Evolutionary conservation across 2,797 vertebrate species (phyloP), one percentile per base, ranked within the genome.

Genomic region (Denticeps clupeoides): DNA sequence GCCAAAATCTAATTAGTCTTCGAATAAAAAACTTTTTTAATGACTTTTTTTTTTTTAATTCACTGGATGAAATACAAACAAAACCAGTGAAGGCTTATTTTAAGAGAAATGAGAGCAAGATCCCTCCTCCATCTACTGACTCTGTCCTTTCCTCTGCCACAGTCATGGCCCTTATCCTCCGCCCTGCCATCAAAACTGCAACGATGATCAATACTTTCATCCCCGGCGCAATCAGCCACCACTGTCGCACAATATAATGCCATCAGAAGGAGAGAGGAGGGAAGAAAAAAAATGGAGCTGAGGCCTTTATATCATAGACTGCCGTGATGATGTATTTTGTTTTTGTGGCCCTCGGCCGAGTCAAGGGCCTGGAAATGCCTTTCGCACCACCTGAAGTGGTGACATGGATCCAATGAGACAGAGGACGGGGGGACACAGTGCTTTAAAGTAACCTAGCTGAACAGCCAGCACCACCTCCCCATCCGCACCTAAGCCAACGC

Each of bases 321-420:
- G 56, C 11, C 53, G 63, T 41, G 65, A 51, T 5, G 15, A 47
- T 29, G 43, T 62, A 68, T 75, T n/a, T n/a, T n/a, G n/a, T n/a
- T n/a, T n/a, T n/a, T n/a, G 26, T 24, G 47, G 51, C 47, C 46
- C 38, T 43, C 21, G 32, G 41, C 24, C 54, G 57, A 53, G 46
- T 54, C 25, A 22, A 12, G 37, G 28, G 41, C 48, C 49, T 53
- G 33, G 19, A 54, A 50, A 54, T 24, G 28, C 51, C 51, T 35
- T 38, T 18, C 16, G 35, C 4, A 19, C 13, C 13, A 28, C 26
- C 82, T 74, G 81, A 83, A 88, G 82, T 82, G 81, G 80, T 89
- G 91, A 94, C 91, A 97, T 75, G 89, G 90, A 95, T 91, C 87
- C 85, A 89, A 90, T 93, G 87, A 92, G 89, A 92, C 88, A 89